Evolutionary conservation across 2,888 invertebrate genomes (phyloP).

Genomic region (Andrena chrysosceles): DNA sequence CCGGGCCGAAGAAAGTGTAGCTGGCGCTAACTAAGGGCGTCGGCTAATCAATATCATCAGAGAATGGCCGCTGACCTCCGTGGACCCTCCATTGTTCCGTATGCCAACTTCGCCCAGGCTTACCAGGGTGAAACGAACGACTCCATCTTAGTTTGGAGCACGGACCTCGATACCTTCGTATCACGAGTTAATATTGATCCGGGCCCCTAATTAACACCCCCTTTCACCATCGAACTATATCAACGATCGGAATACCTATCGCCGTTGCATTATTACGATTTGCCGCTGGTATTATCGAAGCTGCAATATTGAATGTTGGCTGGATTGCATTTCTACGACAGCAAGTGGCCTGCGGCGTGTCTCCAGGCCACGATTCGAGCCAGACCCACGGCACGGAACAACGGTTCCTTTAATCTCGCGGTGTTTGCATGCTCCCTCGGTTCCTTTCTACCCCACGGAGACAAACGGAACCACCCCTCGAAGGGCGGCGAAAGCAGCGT

Average conservation of each 20-base stretch:
- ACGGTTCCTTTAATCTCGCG: conserved; percentile 83
- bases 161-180: background rate
- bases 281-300: background rate
- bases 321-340: conserved; percentile 64
- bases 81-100: conserved; percentile 64
- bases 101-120: conserved; percentile 42
- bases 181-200: too few species aligned
- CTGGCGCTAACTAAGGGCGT: conserved; percentile 84
- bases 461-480: conserved; percentile 72
- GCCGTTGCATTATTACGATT: too few species aligned
- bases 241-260: too few species aligned
- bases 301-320: conserved; percentile 68
- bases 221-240: too few species aligned
- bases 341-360: conserved; percentile 61
- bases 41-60: conserved; percentile 84
- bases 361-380: conserved; percentile 62
- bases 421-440: conserved; percentile 83
- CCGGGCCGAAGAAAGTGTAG: conserved; percentile 78
- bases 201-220: too few species aligned
- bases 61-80: conserved; percentile 79
- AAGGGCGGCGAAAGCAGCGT: conserved; percentile 43
- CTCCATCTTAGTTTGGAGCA: conserved; percentile 14
- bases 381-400: conserved; percentile 69
- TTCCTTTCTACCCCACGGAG: conserved; percentile 68
- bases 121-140: background rate